These are phyloP conservation scores for Fregata magnificens DNA, from an alignment of 2,113 vertebrate species.

Conservation along the genomic window DNA sequence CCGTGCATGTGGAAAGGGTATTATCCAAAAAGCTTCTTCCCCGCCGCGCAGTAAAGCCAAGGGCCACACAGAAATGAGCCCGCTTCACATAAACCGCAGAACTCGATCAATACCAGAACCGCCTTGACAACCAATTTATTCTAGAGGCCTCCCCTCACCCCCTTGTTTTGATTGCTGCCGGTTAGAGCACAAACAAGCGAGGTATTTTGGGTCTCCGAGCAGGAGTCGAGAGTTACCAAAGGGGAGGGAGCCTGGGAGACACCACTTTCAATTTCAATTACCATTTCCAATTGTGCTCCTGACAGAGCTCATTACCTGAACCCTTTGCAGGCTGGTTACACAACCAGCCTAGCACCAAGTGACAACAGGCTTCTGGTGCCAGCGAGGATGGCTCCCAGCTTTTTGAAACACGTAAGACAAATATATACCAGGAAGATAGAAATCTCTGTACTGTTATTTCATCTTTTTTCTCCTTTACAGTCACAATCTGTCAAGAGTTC, in stretches of 20 bases:
- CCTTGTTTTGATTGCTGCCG: constrained; percentile 48
- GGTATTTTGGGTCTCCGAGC: constrained; percentile 3
- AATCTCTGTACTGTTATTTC: not conserved
- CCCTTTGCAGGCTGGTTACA: constrained; percentile 19
- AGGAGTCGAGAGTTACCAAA: constrained; percentile 25
- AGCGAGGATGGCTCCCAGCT: not conserved
- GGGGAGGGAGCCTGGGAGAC: constrained; percentile 29
- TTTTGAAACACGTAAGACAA: not conserved
- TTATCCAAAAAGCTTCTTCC: constrained; percentile 20
- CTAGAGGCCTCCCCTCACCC: not conserved
- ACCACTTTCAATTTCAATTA: constrained; percentile 67
- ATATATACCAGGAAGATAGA: not conserved
- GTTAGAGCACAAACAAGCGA: constrained; percentile 42
- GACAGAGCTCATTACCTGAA: constrained; percentile 45
- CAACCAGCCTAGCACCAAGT: not conserved
- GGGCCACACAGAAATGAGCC: constrained; percentile 30
- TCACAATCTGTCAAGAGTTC: not conserved
- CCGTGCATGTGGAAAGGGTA: not conserved
- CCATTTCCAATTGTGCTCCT: constrained; percentile 37
- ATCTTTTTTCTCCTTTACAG: not conserved
- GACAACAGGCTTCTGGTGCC: not conserved
- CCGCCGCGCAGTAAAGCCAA: not conserved
- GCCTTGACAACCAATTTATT: constrained; percentile 46
- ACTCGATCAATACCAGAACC: constrained; percentile 66
- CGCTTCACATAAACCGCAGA: constrained; percentile 50